phyloP scores from a whole-genome alignment of 2,113 vertebrate species.

The Morone saxatilis region DNA sequence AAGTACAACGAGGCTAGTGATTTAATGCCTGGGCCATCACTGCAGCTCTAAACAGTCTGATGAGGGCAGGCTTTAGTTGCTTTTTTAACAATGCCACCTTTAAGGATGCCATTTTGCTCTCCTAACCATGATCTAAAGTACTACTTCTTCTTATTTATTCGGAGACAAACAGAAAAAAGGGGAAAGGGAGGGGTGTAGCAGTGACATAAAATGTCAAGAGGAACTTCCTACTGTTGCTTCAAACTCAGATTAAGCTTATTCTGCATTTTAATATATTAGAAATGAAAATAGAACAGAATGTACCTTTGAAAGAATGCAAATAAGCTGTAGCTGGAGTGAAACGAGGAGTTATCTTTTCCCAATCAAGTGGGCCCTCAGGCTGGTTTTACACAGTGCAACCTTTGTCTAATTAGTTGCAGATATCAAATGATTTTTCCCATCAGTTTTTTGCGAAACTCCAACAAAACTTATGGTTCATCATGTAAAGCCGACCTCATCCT shows the following conservation, averaged over 20 bases:
- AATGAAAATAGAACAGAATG: neutral
- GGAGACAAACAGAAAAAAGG: neutral
- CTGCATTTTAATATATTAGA: neutral
- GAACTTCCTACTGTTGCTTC: neutral
- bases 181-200: neutral
- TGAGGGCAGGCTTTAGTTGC: neutral
- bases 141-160: constrained; percentile 1
- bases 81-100: neutral
- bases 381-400: neutral
- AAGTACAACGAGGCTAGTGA: neutral
- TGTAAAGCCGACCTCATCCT: neutral
- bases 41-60: neutral
- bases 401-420: neutral
- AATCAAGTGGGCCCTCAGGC: neutral
- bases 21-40: neutral
- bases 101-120: neutral
- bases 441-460: neutral
- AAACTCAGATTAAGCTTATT: neutral
- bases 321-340: neutral
- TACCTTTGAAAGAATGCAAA: neutral
- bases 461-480: too few species aligned
- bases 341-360: neutral
- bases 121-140: neutral
- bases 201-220: neutral
- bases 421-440: neutral